Conservation (phyloP, 2,113 vertebrate species). For the Arenaria interpres region DNA sequence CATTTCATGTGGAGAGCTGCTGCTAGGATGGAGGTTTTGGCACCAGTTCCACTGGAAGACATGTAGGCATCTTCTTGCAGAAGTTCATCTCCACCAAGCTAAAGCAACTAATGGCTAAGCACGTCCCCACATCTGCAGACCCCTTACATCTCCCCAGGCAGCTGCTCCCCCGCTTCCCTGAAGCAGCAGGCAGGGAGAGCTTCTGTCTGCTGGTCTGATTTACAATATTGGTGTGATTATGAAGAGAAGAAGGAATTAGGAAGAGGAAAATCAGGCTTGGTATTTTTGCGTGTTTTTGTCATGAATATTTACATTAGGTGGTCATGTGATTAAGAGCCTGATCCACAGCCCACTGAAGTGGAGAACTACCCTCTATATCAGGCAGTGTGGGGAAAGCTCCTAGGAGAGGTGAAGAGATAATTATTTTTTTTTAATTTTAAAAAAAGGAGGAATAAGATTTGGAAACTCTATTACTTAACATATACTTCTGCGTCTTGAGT, state of each 20-base stretch:
- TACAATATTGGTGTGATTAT: background rate
- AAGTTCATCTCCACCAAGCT: background rate
- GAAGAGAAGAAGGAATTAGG: background rate
- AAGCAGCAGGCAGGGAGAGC: background rate
- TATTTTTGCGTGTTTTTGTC: background rate
- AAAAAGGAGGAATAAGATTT: background rate
- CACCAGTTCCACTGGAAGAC: background rate
- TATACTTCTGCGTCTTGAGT: background rate
- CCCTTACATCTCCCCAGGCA: background rate
- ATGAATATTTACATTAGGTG: background rate
- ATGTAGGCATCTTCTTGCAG: background rate
- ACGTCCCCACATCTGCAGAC: fast-evolving
- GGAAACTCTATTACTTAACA: background rate
- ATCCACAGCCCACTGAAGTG: background rate
- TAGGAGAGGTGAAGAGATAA: background rate
- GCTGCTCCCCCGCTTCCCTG: background rate
- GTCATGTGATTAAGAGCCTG: background rate
- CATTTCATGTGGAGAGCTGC: fast-evolving
- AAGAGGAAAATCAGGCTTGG: background rate
- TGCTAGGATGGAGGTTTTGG: background rate
- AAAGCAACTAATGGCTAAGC: background rate
- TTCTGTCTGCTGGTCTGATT: background rate
- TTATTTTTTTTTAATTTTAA: no score
- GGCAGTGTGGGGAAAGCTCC: background rate
- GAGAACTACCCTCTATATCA: background rate